A percentile compares a stretch with the other conserved stretches of the same genome.
These are phyloP conservation scores for Pseudococcus longispinus DNA, from an alignment of 2,888 invertebrate species.

Conservation along the genomic window DNA sequence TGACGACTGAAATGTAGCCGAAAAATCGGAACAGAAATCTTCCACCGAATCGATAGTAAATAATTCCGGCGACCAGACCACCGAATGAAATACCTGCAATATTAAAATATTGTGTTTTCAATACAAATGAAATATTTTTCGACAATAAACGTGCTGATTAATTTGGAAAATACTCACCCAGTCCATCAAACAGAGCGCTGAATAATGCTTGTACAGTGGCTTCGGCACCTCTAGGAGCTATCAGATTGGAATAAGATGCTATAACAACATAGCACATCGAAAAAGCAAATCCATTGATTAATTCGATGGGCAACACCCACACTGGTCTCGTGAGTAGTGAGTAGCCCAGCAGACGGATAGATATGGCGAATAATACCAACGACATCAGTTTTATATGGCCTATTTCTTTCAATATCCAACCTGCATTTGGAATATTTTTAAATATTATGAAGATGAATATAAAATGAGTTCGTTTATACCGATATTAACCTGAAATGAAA, in stretches of 20 bases:
- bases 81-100: constrained; percentile 76
- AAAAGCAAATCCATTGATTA: constrained; percentile 86
- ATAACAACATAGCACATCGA: constrained; percentile 88
- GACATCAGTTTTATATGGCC: constrained; percentile 86
- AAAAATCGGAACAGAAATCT: constrained; percentile 75
- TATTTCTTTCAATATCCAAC: constrained; percentile 76
- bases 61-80: constrained; percentile 77
- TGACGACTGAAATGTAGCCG: constrained; percentile 73
- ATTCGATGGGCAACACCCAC: constrained; percentile 84
- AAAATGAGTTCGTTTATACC: neutral
- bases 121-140: too few relatives aligned
- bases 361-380: constrained; percentile 79
- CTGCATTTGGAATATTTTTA: constrained; percentile 63
- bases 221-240: constrained; percentile 83
- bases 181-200: constrained; percentile 85
- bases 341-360: constrained; percentile 81
- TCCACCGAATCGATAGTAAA: constrained; percentile 73
- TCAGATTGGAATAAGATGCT: constrained; percentile 85
- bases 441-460: neutral
- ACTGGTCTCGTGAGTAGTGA: constrained; percentile 81
- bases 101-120: neutral
- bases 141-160: neutral
- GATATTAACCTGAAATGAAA: constrained; percentile 74
- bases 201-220: constrained; percentile 88
- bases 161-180: constrained; percentile 65